Evolutionary conservation across 2,113 vertebrate species (phyloP).

Genomic region (pig (Sus scrofa)): DNA sequence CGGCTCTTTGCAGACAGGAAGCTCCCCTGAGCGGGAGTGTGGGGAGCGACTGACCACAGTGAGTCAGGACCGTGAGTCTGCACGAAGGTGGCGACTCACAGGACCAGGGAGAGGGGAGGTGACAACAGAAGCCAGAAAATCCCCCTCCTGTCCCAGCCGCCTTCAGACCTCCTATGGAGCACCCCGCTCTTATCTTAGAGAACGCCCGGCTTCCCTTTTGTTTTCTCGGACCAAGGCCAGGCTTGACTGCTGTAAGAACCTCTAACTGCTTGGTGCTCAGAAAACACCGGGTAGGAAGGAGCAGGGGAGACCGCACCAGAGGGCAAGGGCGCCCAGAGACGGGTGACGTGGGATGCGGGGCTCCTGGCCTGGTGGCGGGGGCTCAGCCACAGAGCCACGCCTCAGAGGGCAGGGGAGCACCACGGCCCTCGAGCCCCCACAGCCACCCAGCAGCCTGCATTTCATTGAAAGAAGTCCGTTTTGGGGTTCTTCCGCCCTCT

Average conservation of each 20-base stretch:
- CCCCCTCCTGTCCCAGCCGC: background rate
- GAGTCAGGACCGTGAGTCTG: background rate
- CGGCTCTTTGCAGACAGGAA: rapidly evolving
- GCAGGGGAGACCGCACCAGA: background rate
- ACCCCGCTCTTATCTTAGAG: no score
- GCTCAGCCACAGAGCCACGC: background rate
- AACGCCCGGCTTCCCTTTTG: no score
- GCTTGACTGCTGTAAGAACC: background rate
- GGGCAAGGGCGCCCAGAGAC: background rate
- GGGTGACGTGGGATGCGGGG: no score
- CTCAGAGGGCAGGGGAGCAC: no score
- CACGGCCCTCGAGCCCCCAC: background rate
- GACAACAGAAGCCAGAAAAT: background rate
- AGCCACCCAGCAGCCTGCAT: background rate
- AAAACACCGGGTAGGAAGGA: background rate
- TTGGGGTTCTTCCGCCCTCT: background rate
- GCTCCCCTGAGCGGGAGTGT: background rate
- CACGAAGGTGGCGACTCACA: background rate
- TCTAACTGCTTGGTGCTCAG: background rate
- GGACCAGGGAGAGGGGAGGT: background rate
- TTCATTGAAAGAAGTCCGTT: background rate
- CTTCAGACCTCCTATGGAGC: background rate
- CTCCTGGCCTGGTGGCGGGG: background rate
- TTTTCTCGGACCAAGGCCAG: background rate
- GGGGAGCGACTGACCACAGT: background rate